phyloP scores from a whole-genome alignment of 2,113 vertebrate species.

The Opisthocomus hoazin region DNA sequence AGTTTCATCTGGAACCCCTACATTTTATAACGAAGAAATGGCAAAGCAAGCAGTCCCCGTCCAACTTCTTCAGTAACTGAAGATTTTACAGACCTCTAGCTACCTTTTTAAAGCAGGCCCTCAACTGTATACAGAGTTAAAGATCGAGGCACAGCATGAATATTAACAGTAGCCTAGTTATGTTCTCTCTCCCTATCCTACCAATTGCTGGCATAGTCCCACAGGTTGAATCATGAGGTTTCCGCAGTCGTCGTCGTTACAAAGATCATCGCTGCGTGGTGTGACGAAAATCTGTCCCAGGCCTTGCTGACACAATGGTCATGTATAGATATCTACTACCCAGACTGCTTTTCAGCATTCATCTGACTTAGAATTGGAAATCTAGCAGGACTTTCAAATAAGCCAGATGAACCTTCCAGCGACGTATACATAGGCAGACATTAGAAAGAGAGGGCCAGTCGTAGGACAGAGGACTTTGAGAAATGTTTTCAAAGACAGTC shows the following conservation, averaged over 20 bases:
- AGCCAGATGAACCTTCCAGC: not conserved
- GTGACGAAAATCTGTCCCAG: not conserved
- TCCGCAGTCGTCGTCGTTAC: not conserved
- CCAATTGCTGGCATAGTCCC: not conserved
- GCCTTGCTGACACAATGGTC: not conserved
- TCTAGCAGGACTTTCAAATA: not conserved
- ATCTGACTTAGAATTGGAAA: not conserved
- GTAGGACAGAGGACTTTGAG: not conserved
- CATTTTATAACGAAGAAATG: not conserved
- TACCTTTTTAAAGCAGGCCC: not conserved
- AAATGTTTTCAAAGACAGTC: not conserved
- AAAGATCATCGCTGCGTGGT: not conserved
- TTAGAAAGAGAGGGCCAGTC: not conserved
- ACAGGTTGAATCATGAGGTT: not conserved
- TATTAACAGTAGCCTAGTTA: not conserved
- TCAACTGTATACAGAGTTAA: not conserved
- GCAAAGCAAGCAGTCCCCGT: not conserved
- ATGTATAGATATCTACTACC: not conserved
- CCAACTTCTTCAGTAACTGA: not conserved
- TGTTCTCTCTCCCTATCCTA: not conserved
- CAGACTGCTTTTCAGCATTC: not conserved
- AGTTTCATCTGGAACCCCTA: not conserved
- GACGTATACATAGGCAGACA: fast-evolving
- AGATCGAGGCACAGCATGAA: not conserved
- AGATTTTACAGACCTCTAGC: not conserved